Evolutionary conservation across 2,797 vertebrate species (phyloP).

Genomic region (Paguma larvata): DNA sequence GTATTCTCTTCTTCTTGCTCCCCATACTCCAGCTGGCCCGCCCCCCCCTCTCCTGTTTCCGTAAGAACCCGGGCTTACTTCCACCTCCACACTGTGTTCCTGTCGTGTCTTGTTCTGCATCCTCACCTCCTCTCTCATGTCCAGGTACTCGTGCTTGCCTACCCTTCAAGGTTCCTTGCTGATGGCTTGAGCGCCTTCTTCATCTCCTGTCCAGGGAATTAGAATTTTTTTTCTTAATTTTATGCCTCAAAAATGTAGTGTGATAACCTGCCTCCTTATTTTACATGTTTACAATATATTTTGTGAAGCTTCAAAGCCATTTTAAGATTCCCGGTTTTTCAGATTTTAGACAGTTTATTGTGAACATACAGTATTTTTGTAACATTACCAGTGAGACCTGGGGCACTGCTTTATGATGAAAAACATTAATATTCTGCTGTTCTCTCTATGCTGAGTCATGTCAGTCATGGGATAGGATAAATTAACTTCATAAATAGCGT

Average conservation of each 20-base stretch:
- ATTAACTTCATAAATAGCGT: neutral
- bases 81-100: fast-evolving
- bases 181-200: neutral
- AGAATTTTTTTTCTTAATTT: neutral
- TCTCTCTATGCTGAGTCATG: neutral
- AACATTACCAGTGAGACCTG: neutral
- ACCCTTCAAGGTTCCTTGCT: neutral
- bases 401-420: neutral
- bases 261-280: neutral
- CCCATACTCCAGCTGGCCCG: fast-evolving
- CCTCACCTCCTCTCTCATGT: too few relatives aligned
- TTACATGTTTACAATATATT: neutral
- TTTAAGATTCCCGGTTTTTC: neutral
- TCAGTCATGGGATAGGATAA: neutral
- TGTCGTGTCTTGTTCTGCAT: fast-evolving
- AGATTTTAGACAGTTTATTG: neutral
- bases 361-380: neutral
- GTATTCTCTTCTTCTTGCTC: too few relatives aligned
- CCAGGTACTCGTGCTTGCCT: neutral
- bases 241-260: neutral
- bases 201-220: neutral
- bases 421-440: neutral
- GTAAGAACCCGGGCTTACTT: neutral
- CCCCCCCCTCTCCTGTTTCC: too few relatives aligned
- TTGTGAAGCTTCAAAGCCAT: neutral